Conservation (phyloP, 2,888 invertebrate species). For the Drosophila paramelanica region DNA sequence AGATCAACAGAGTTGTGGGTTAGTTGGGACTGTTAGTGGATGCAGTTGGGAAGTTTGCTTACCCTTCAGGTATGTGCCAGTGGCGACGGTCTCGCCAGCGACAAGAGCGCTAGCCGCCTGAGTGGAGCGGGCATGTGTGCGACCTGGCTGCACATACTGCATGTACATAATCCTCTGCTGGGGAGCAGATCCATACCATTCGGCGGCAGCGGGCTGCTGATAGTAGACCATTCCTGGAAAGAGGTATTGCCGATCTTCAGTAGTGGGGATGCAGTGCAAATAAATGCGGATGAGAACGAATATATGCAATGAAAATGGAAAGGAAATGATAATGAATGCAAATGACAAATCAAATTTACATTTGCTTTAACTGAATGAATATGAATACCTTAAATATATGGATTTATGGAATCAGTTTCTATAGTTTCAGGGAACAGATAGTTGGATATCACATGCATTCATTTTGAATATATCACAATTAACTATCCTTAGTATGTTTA, state of each 20-base stretch:
- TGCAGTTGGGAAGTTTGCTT: constrained; percentile 34
- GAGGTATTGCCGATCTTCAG: constrained; percentile 69
- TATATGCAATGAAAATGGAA: constrained; percentile 11
- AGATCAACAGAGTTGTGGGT: constrained; percentile 34
- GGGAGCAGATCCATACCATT: constrained; percentile 71
- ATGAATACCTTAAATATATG: too few species aligned
- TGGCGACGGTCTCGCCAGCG: constrained; percentile 83
- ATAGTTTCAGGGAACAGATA: too few species aligned
- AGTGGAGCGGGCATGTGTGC: constrained; percentile 81
- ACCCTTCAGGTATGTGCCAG: constrained; percentile 84
- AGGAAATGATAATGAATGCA: neutral
- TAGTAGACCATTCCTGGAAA: constrained; percentile 82
- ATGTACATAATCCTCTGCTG: constrained; percentile 83
- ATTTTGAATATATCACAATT: too few species aligned
- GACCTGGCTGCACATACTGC: constrained; percentile 83
- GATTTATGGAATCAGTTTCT: too few species aligned
- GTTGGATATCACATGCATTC: too few species aligned
- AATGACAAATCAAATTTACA: too few species aligned
- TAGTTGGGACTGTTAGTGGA: constrained; percentile 33
- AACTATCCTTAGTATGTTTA: too few species aligned
- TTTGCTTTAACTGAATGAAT: too few species aligned
- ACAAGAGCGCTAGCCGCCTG: constrained; percentile 83
- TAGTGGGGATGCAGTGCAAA: constrained; percentile 5
- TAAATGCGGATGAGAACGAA: constrained; percentile 6
- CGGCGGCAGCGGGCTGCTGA: constrained; percentile 82